Conservation (phyloP, 2,113 vertebrate genomes). For the Beaufortia kweichowensis region DNA sequence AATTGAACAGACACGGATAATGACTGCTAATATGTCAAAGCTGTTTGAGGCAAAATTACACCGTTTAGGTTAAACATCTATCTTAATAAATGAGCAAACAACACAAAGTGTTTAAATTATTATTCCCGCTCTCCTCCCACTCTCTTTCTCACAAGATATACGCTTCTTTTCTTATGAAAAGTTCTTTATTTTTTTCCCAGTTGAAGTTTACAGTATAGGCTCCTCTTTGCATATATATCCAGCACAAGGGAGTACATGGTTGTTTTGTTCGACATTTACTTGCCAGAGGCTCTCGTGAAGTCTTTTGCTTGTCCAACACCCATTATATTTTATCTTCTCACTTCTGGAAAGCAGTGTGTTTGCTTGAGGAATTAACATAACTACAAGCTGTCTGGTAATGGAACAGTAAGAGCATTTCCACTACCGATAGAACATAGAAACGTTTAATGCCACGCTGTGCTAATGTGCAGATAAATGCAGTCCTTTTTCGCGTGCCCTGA, state of each 20-base stretch:
- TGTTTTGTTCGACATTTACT: slow-evolving; percentile 32
- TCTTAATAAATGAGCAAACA: too few species aligned
- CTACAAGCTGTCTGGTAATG: slow-evolving; percentile 75
- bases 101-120: too few species aligned
- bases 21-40: too few species aligned
- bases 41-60: too few species aligned
- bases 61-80: too few species aligned
- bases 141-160: too few species aligned
- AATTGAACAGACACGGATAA: too few species aligned
- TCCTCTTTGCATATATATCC: slow-evolving; percentile 3
- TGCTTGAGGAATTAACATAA: slow-evolving; percentile 66
- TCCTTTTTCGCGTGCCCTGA: slow-evolving; percentile 38
- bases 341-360: slow-evolving; percentile 74
- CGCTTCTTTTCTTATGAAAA: too few species aligned
- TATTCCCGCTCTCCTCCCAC: too few species aligned
- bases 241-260: slow-evolving; percentile 35
- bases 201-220: neutral
- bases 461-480: slow-evolving; percentile 60
- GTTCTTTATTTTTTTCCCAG: neutral
- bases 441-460: slow-evolving; percentile 64
- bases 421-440: slow-evolving; percentile 69
- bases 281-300: slow-evolving; percentile 38
- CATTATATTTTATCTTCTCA: slow-evolving; percentile 77
- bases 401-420: slow-evolving; percentile 75
- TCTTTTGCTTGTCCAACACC: slow-evolving; percentile 64